phyloP scores from a whole-genome alignment of 1,140 invertebrate species.

The Mactra quadrangularis region DNA sequence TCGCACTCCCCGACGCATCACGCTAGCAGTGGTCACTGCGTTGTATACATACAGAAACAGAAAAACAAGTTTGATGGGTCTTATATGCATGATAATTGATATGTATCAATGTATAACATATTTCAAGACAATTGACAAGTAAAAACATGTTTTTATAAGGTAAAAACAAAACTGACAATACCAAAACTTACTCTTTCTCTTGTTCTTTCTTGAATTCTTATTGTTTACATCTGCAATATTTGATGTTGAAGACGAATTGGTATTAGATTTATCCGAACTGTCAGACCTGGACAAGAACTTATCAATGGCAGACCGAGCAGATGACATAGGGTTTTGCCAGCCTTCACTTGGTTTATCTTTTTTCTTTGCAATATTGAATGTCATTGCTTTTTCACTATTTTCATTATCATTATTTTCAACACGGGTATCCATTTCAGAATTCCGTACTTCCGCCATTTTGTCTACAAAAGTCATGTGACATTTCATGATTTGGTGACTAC shows the following conservation, averaged over 20 bases:
- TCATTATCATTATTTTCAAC: not conserved
- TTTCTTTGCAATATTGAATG: constrained; percentile 29
- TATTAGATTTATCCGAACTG: constrained; percentile 12
- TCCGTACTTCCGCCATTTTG: constrained; percentile 69
- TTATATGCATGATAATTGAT: no score
- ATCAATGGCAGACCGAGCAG: constrained; percentile 37
- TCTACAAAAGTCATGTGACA: constrained; percentile 52
- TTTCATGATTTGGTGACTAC: not conserved
- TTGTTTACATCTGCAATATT: not conserved
- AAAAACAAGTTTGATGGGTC: no score
- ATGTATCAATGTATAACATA: no score
- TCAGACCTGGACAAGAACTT: constrained; percentile 48
- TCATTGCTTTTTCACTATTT: constrained; percentile 1
- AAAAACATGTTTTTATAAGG: no score
- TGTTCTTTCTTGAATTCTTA: constrained; percentile 2
- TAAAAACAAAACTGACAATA: no score
- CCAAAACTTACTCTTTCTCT: constrained; percentile 45
- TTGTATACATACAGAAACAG: no score
- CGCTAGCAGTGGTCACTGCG: no score
- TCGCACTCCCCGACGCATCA: no score
- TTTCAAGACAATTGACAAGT: no score
- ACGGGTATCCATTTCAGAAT: constrained; percentile 2
- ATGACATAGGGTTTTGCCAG: constrained; percentile 63
- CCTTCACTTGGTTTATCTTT: constrained; percentile 41
- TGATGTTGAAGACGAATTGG: no score